phyloP scores from a whole-genome alignment of 2,113 vertebrate species.

The Onychostoma macrolepis region DNA sequence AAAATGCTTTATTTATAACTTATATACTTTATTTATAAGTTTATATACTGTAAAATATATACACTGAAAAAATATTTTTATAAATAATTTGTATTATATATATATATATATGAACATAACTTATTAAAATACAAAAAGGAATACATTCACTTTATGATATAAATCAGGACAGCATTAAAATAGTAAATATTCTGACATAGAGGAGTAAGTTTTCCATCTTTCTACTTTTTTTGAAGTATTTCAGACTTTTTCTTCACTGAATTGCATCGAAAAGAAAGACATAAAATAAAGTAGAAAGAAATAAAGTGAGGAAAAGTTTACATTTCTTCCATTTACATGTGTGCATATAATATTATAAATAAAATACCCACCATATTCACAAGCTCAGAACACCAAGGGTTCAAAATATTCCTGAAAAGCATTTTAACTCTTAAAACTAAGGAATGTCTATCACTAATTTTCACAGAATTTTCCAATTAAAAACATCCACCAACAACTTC shows the following conservation, averaged over 20 bases:
- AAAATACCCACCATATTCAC: neutral
- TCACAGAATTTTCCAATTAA: neutral
- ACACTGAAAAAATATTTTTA: no score
- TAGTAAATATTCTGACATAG: neutral
- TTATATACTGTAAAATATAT: no score
- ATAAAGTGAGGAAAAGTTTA: no score
- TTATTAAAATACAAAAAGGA: neutral
- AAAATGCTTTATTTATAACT: no score
- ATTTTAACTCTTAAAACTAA: neutral
- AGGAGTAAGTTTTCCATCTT: neutral
- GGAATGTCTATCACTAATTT: neutral
- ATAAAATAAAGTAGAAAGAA: neutral
- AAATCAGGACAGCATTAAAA: neutral
- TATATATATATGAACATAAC: neutral
- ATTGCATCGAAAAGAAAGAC: no score
- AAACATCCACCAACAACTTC: neutral
- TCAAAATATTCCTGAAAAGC: neutral
- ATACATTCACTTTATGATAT: neutral
- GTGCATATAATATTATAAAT: neutral
- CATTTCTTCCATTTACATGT: neutral
- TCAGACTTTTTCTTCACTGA: neutral
- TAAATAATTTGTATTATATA: no score
- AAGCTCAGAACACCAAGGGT: neutral
- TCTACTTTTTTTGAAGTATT: neutral
- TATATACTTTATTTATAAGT: no score